These are phyloP conservation scores for Nomia melanderi DNA, from an alignment of 1,140 invertebrate genomes.

Conservation along the genomic window DNA sequence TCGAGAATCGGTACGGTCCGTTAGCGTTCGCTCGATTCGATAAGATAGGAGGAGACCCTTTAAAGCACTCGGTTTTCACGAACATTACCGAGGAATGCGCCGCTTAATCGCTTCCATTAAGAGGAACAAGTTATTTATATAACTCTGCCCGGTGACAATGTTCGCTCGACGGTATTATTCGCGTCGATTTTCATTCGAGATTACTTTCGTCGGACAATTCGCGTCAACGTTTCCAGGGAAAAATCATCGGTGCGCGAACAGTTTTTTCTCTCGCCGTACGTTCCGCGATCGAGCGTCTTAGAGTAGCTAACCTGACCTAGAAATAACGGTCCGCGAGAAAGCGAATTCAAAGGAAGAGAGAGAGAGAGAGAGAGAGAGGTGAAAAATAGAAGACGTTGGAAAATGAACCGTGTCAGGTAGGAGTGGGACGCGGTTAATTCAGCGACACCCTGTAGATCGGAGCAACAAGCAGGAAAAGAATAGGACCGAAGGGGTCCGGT, in stretches of 20 bases:
- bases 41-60: not conserved
- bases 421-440: not conserved
- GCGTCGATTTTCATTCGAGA: not conserved
- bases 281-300: not conserved
- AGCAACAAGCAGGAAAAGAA: not conserved
- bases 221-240: not conserved
- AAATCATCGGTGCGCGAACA: no score
- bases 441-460: not conserved
- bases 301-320: not conserved
- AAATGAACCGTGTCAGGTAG: not conserved
- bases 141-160: no score
- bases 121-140: no score
- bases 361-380: no score
- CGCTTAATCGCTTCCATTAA: not conserved
- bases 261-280: not conserved
- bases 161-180: no score
- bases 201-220: no score
- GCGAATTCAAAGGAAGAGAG: not conserved
- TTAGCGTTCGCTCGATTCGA: constrained; percentile 1
- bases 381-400: not conserved
- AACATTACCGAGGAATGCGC: not conserved
- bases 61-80: not conserved
- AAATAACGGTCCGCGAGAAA: not conserved
- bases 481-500: not conserved
- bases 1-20: not conserved